phyloP scores from a whole-genome alignment of 2,113 vertebrate species.

The Anoplopoma fimbria region DNA sequence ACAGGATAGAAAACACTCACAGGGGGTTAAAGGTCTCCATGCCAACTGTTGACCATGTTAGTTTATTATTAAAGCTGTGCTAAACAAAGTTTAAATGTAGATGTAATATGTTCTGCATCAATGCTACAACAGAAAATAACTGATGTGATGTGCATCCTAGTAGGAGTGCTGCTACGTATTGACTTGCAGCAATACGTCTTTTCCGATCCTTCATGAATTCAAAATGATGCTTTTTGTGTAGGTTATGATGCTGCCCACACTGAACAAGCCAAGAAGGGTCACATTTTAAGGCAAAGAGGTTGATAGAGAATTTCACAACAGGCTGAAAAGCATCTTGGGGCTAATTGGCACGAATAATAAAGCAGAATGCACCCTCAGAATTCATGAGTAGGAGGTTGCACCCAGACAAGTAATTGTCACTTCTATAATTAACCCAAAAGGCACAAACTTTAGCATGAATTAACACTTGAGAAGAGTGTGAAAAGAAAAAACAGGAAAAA shows the following conservation, averaged over 20 bases:
- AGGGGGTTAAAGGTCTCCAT: background rate
- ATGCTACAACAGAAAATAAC: too few relatives aligned
- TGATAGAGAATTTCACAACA: background rate
- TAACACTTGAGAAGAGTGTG: background rate
- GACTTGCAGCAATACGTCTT: background rate
- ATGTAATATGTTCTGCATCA: too few relatives aligned
- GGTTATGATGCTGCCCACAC: background rate
- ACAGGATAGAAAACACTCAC: background rate
- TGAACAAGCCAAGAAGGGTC: background rate
- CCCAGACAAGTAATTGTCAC: slow-evolving; percentile 17
- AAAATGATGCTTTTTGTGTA: background rate
- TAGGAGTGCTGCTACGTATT: too few relatives aligned
- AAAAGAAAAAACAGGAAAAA: background rate
- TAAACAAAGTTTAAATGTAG: background rate
- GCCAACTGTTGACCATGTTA: background rate
- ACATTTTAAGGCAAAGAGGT: background rate
- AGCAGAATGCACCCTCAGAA: background rate
- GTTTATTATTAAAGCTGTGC: background rate
- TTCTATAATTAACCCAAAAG: slow-evolving; percentile 27
- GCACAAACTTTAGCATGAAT: slow-evolving; percentile 9
- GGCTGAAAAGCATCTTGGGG: slow-evolving; percentile 5
- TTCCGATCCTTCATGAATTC: background rate
- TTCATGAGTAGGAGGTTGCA: background rate
- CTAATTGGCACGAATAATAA: slow-evolving; percentile 42
- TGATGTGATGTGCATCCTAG: too few relatives aligned